Base-by-base conservation (phyloP, 2,797 vertebrate genomes). In the Amblyraja radiata region DNA sequence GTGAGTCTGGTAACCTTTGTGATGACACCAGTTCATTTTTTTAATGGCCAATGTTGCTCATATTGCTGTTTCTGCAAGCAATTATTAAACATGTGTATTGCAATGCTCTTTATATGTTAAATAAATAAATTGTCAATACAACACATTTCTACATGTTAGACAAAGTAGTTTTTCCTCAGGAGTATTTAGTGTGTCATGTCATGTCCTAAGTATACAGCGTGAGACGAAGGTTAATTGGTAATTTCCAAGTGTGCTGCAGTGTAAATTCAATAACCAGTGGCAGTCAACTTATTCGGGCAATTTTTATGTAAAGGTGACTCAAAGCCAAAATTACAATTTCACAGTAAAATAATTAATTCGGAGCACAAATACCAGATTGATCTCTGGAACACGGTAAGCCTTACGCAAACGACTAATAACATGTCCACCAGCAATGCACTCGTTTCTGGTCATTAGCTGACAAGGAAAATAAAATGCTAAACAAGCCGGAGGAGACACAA, bases 221-320 rank as follows among this genome's bases (percentile, higher is more conserved):
- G 61, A 88, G 84, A 88, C 61, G 61, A 88, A 32, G 61, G 84
- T 88, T 88, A 88, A 88, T 88, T 88, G 84, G n/a, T 91, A 74
- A 91, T 74, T 91, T 91, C 71, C 11, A 74, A 46, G 11, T 32
- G 6, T 28, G 71, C 14, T 74, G 36, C 68, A 46, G 71, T 54
- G 90, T 91, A 46, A 46, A 74, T 91, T 74, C 71, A 91, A 74
- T 91, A 91, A 74, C 71, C 90, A 28, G 11, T 54, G 68, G 36
- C 90, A 73, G 36, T 76, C 68, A 88, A 5, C 84, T 68, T 88
- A 46, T 91, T 91, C 1, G 6, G n/a, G 68, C 73, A 91, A 74
- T 74, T 74, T 91, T 76, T 54, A 91, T 54, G 39, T 91, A 46
- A 71, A 23, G 23, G 68, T 54, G 90, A 91, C 90, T 46, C 36